A percentile compares a stretch with the other conserved stretches of the same genome.
These are phyloP conservation scores for Trachelus iudaicus DNA, from an alignment of 2,888 invertebrate genomes.

Conservation along the genomic window DNA sequence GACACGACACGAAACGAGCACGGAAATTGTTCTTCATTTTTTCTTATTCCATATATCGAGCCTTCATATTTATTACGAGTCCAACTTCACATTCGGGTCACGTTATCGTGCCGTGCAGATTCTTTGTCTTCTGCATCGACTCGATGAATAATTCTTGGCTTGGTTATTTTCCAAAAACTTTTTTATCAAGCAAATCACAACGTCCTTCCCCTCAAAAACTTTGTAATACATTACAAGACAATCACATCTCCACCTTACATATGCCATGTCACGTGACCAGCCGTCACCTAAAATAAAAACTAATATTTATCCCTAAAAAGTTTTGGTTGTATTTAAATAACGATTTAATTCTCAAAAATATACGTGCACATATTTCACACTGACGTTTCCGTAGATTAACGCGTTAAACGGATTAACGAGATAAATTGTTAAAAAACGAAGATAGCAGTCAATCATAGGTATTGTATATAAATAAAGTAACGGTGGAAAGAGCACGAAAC, in stretches of 20 bases:
- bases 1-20: constrained; percentile 1
- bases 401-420: neutral
- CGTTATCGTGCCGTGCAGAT: neutral
- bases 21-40: neutral
- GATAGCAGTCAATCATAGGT: neutral
- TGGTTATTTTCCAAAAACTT: neutral
- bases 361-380: neutral
- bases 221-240: neutral
- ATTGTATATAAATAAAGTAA: neutral
- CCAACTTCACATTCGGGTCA: neutral
- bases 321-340: neutral
- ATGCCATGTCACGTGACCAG: neutral
- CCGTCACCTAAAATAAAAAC: neutral
- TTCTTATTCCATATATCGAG: neutral
- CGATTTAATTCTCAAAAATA: neutral
- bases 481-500: neutral
- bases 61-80: neutral
- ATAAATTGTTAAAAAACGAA: neutral
- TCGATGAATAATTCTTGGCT: neutral
- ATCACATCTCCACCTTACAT: neutral
- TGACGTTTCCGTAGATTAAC: neutral
- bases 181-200: neutral
- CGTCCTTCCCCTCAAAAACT: neutral
- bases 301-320: neutral
- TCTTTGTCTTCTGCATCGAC: neutral